Evolutionary conservation across 2,797 vertebrate genomes (phyloP), one percentile per base, ranked within the genome.

Genomic region (Lacerta agilis): DNA sequence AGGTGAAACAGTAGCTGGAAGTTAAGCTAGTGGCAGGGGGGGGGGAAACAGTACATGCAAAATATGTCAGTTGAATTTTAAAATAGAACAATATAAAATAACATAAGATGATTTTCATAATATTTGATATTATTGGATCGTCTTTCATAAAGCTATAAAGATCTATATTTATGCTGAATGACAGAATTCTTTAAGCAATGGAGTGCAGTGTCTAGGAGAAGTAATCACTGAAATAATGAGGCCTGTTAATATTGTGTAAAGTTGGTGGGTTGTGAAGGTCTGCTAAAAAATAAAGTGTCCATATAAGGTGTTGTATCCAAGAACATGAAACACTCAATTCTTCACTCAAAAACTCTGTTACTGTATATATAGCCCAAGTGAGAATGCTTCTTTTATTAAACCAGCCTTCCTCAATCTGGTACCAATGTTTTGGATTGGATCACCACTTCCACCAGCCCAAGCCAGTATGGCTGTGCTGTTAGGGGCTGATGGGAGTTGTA

Each of bases 1-100:
- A 86, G 25, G 3, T 87, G 29, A 20, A 92, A 45, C 25, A 49
- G 13, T 61, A 83, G 33, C 5, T 91, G 55, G 90, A 23, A 91
- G 72, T 55, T 76, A 33, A 91, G 81, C 17, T 78, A 0, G 49
- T 18, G 1, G 43, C n/a, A 72, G 33, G 49, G 36, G 18, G 5
- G 10, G 33, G 33, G 33, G 33, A 33, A 8, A 11, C 20, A 89
- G 78, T 33, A 85, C 79, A 79, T 45, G 71, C 0, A 45, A 85
- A 4, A 72, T 88, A 67, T 8, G 13, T 72, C 17, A 79, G 20
- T 2, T 1, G 0, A 27, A 23, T 0, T 88, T 69, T 45, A 36
- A 72, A 64, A 43, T 38, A 79, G 45, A 58, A 83, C 88, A 87
- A 4, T n/a, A 83, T 90, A 83, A 9, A n/a, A 71, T 75, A 80